Conservation (phyloP, 2,888 invertebrate genomes). For the Drosophila ezoana region DNA sequence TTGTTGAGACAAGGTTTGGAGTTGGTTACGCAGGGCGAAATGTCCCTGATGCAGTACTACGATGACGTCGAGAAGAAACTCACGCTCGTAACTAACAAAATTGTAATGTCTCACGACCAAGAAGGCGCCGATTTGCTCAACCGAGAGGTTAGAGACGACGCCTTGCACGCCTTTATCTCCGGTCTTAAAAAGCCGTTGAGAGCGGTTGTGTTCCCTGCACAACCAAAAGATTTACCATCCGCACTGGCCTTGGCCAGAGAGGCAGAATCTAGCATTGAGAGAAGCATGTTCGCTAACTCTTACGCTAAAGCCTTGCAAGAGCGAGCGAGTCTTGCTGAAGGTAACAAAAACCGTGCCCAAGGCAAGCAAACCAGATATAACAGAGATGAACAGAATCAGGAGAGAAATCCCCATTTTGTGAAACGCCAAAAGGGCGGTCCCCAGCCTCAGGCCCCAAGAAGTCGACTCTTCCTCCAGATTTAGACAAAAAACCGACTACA, state of each 20-base stretch:
- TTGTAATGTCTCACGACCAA: neutral
- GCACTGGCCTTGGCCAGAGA: no score
- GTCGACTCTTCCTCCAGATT: conserved; percentile 9
- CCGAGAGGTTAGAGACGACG: conserved; percentile 10
- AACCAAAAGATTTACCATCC: no score
- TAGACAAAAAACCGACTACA: conserved; percentile 8
- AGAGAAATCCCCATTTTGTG: conserved; percentile 13
- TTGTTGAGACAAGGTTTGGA: conserved; percentile 12
- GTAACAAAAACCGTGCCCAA: neutral
- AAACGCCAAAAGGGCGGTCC: conserved; percentile 7
- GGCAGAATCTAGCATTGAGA: no score
- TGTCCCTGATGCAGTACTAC: conserved; percentile 12
- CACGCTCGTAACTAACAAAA: conserved; percentile 4
- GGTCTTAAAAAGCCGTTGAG: neutral
- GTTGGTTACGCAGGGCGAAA: conserved; percentile 11
- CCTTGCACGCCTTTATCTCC: conserved; percentile 1
- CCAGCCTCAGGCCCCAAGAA: conserved; percentile 10
- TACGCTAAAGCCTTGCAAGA: neutral
- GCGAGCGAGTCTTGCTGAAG: neutral
- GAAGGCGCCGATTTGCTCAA: conserved; percentile 17
- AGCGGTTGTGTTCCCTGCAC: neutral
- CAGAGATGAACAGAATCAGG: conserved; percentile 3
- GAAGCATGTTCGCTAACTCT: no score
- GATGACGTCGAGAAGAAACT: conserved; percentile 16
- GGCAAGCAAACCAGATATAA: conserved; percentile 6